Evolutionary conservation across 2,888 invertebrate species (phyloP).

Genomic region (Philopedon plagiatum): DNA sequence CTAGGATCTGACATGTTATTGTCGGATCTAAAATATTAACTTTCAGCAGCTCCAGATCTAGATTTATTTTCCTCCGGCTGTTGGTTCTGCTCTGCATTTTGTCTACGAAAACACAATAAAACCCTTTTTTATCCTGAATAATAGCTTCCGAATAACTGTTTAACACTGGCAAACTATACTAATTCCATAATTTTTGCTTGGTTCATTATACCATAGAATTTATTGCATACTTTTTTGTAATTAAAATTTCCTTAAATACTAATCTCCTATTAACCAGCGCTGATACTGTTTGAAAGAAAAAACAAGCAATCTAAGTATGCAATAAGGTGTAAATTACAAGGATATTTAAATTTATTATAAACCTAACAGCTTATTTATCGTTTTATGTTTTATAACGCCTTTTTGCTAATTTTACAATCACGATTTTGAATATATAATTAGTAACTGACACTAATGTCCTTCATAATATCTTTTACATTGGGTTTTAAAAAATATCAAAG

Average conservation of each 20-base stretch:
- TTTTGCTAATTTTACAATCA: slow-evolving; percentile 34
- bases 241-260: background rate
- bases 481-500: background rate
- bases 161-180: too few relatives aligned
- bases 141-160: too few relatives aligned
- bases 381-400: slow-evolving; percentile 21
- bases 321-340: slow-evolving; percentile 15
- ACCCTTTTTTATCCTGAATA: too few relatives aligned
- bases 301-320: background rate
- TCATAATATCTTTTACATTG: background rate
- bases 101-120: too few relatives aligned
- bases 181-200: too few relatives aligned
- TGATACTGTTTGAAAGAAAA: background rate
- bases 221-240: too few relatives aligned
- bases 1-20: too few relatives aligned
- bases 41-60: too few relatives aligned
- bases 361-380: slow-evolving; percentile 15
- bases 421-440: slow-evolving; percentile 24
- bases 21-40: too few relatives aligned
- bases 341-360: slow-evolving; percentile 24
- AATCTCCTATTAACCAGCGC: background rate
- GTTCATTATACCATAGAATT: too few relatives aligned
- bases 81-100: too few relatives aligned
- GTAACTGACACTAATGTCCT: slow-evolving; percentile 6
- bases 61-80: too few relatives aligned